Conservation (phyloP, 2,888 invertebrate genomes). For the Lasioglossum vierecki region DNA sequence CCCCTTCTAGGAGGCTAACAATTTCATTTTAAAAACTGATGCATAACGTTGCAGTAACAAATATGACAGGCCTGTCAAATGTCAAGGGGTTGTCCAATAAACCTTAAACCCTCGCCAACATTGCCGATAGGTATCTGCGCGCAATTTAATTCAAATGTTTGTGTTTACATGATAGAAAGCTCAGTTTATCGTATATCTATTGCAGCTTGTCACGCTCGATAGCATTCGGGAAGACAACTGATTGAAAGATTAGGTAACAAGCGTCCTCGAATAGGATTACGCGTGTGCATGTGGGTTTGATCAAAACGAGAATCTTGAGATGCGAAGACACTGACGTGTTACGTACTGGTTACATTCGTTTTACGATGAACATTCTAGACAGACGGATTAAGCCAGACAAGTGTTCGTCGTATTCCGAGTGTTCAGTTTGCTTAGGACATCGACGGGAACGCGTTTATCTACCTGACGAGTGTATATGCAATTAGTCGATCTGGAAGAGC, state of each 20-base stretch:
- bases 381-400: slow-evolving; percentile 10
- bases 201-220: slow-evolving; percentile 14
- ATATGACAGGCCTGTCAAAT: neutral
- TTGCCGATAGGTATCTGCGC: neutral
- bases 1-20: no score
- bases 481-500: slow-evolving; percentile 51
- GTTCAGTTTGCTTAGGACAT: slow-evolving; percentile 45
- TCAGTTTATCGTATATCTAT: slow-evolving; percentile 22
- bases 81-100: neutral
- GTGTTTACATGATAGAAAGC: slow-evolving; percentile 41
- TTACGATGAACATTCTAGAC: neutral
- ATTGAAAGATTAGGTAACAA: neutral
- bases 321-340: slow-evolving; percentile 11
- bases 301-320: slow-evolving; percentile 16
- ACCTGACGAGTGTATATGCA: slow-evolving; percentile 60
- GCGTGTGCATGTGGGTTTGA: slow-evolving; percentile 9
- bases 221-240: slow-evolving; percentile 23
- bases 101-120: neutral
- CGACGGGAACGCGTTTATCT: slow-evolving; percentile 49
- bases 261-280: slow-evolving; percentile 25
- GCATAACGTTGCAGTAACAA: neutral
- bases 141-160: slow-evolving; percentile 20
- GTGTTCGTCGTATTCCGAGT: slow-evolving; percentile 39
- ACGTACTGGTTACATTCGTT: neutral
- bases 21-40: neutral